Conservation (phyloP, 2,797 vertebrate species). For the Halcyon leucocephala region DNA sequence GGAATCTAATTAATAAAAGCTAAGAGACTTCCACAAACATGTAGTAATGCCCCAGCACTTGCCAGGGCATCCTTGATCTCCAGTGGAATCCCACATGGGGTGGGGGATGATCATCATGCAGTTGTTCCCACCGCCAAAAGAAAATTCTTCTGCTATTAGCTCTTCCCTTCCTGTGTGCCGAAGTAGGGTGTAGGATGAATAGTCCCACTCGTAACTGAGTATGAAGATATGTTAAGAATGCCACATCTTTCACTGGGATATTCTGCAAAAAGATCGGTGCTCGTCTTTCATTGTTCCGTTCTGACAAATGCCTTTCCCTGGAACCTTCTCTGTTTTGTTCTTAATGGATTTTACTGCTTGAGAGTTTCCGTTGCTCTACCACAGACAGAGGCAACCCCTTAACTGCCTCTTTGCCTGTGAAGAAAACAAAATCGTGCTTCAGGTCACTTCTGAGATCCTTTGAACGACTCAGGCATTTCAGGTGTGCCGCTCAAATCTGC, state of each 20-base stretch:
- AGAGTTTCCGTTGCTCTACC: rapidly evolving
- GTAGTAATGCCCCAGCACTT: background rate
- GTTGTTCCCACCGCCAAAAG: background rate
- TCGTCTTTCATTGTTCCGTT: background rate
- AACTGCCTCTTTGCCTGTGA: background rate
- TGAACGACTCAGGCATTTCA: background rate
- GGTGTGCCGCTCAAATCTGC: background rate
- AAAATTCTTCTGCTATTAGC: constrained; percentile 32
- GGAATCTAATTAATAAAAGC: constrained; percentile 62
- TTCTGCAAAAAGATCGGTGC: background rate
- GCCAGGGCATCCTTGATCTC: constrained; percentile 2
- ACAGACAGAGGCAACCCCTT: background rate
- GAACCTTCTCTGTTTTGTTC: background rate
- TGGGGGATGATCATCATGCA: background rate
- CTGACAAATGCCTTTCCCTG: background rate
- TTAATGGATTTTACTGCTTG: background rate
- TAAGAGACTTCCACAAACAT: constrained; percentile 21
- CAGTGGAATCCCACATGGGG: background rate
- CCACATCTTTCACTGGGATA: background rate
- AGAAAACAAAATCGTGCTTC: background rate
- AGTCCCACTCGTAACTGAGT: background rate
- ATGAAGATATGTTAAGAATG: constrained; percentile 9
- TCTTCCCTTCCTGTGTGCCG: constrained; percentile 32
- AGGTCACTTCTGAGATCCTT: background rate
- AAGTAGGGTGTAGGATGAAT: constrained; percentile 10